Conservation (phyloP, 2,888 invertebrate species). For the Epirrita christyi region DNA sequence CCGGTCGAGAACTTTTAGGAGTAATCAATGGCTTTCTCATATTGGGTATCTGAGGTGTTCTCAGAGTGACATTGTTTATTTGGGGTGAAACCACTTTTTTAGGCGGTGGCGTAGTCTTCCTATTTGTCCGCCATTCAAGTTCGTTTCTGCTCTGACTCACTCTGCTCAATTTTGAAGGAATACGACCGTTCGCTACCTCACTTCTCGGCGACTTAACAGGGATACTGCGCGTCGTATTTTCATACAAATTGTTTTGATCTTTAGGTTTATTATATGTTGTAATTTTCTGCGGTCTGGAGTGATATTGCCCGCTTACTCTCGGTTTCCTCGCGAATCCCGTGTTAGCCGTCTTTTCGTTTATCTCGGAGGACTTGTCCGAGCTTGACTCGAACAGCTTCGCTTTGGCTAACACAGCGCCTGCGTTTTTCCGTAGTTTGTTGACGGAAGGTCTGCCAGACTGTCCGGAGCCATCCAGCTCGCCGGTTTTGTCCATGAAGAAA, state of each 20-base stretch:
- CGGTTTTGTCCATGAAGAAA: constrained; percentile 81
- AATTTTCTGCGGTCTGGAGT: constrained; percentile 56
- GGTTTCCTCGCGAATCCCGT: constrained; percentile 76
- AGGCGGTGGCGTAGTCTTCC: constrained; percentile 61
- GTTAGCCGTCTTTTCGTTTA: constrained; percentile 58
- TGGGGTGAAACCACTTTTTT: constrained; percentile 70
- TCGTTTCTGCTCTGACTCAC: constrained; percentile 56
- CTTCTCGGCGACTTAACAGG: constrained; percentile 48
- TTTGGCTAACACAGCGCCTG: constrained; percentile 92
- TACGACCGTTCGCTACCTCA: constrained; percentile 33
- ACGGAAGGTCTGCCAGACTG: constrained; percentile 88
- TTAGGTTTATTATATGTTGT: constrained; percentile 61
- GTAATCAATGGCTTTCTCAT: constrained; percentile 86
- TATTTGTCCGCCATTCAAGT: constrained; percentile 55
- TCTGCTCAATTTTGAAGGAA: constrained; percentile 44
- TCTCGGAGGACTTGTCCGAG: constrained; percentile 78
- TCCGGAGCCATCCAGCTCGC: constrained; percentile 69
- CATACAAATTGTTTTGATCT: constrained; percentile 45
- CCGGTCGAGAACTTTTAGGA: constrained; percentile 81
- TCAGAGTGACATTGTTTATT: constrained; percentile 45
- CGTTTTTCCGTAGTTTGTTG: constrained; percentile 89
- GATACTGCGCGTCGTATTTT: constrained; percentile 46
- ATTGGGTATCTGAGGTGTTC: constrained; percentile 77
- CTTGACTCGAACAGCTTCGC: constrained; percentile 89
- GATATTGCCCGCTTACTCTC: constrained; percentile 60